A percentile compares a stretch with the other conserved stretches of the same genome.
phyloP scores from a whole-genome alignment of 2,113 vertebrate genomes.

The Zosterops japonicus region DNA sequence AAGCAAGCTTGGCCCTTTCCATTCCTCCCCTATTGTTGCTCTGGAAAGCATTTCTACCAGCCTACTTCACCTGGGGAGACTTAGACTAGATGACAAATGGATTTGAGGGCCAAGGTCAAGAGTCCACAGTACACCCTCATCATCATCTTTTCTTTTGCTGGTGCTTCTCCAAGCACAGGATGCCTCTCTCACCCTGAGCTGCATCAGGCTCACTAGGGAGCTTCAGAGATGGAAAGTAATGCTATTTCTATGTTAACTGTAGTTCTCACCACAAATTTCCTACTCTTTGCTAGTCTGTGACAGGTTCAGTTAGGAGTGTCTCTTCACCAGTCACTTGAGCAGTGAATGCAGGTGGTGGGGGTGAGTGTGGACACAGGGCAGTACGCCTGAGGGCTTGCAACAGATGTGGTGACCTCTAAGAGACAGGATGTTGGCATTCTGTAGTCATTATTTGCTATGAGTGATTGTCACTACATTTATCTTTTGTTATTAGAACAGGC shows the following conservation, averaged over 20 bases:
- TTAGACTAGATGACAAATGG: not conserved
- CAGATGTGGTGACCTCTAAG: not conserved
- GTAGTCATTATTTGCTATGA: not conserved
- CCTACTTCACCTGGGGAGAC: not conserved
- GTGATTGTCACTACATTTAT: not conserved
- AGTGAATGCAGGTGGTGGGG: accelerated
- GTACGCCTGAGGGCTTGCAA: not conserved
- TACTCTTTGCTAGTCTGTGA: not conserved
- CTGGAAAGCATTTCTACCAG: not conserved
- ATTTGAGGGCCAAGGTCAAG: not conserved
- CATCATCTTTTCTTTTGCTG: not conserved
- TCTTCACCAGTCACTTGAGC: not conserved
- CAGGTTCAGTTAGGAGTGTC: not conserved
- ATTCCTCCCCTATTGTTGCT: not conserved
- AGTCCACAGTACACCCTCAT: not conserved
- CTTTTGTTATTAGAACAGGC: not conserved
- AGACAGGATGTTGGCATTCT: accelerated
- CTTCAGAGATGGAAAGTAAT: not conserved
- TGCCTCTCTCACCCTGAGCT: not conserved
- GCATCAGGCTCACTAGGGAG: not conserved
- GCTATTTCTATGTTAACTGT: not conserved
- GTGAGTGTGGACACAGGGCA: not conserved
- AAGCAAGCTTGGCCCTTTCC: not conserved
- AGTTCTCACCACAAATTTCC: not conserved
- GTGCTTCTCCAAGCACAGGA: not conserved